These are phyloP conservation scores for Lethrus apterus DNA, from an alignment of 1,140 invertebrate species.

Conservation along the genomic window DNA sequence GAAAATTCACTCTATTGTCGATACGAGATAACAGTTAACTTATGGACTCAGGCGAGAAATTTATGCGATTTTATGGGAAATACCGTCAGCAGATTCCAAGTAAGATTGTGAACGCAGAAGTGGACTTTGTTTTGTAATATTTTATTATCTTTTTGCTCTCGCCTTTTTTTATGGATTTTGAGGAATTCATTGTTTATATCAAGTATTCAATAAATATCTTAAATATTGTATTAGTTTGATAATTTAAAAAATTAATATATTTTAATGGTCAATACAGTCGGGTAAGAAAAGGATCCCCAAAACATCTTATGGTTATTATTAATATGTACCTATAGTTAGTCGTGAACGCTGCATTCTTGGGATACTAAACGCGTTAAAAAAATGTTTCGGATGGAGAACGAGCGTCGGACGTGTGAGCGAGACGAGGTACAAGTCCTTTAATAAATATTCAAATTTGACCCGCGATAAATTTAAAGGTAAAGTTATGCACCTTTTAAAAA, in stretches of 20 bases:
- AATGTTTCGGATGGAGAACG: conserved; percentile 17
- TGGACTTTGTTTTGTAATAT: no score
- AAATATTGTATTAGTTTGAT: no score
- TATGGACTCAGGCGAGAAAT: no score
- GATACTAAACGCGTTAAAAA: conserved; percentile 30
- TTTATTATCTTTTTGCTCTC: no score
- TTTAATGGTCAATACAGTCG: neutral
- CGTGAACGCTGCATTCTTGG: conserved; percentile 24
- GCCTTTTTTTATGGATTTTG: no score
- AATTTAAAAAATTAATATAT: no score
- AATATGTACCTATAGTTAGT: conserved; percentile 25
- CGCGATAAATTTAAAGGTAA: conserved; percentile 29
- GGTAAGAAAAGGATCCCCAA: conserved; percentile 1
- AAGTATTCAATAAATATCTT: no score
- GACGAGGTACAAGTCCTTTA: conserved; percentile 21
- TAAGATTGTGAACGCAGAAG: no score
- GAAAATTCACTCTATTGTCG: no score
- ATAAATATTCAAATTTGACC: conserved; percentile 36
- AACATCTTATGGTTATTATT: conserved; percentile 15
- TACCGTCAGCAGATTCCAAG: neutral
- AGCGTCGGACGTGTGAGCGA: conserved; percentile 1
- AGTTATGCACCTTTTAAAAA: conserved; percentile 34
- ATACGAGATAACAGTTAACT: no score
- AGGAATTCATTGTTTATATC: no score
- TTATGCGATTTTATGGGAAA: no score